phyloP scores from a whole-genome alignment of 2,888 invertebrate species.

The Galerucella nymphaeae region DNA sequence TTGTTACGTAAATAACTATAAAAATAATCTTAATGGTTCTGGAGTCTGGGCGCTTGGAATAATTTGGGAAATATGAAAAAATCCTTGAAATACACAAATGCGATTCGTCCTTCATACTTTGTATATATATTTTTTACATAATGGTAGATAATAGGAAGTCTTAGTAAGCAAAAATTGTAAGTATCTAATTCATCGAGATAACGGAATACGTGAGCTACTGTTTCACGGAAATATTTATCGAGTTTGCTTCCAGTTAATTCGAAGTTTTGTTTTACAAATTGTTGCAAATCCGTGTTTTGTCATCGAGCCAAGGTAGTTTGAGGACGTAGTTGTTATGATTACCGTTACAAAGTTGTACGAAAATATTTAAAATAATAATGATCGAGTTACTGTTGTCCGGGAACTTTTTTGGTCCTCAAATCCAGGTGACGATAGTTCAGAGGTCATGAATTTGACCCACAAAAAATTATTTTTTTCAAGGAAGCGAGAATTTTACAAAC shows the following conservation, averaged over 20 bases:
- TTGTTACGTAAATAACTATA: too few relatives aligned
- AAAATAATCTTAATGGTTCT: too few relatives aligned
- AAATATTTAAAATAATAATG: constrained; percentile 21
- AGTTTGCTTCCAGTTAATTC: constrained; percentile 31
- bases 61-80: too few relatives aligned
- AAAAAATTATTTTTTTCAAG: too few relatives aligned
- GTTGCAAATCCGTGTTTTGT: constrained; percentile 26
- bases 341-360: constrained; percentile 21
- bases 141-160: background rate
- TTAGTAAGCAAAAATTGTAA: background rate
- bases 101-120: background rate
- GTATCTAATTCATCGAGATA: constrained; percentile 8
- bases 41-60: too few relatives aligned
- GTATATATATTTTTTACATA: background rate
- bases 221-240: constrained; percentile 36
- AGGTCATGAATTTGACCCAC: too few relatives aligned
- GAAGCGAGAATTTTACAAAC: too few relatives aligned
- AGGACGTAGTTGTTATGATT: constrained; percentile 35
- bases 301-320: constrained; percentile 19
- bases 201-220: constrained; percentile 13
- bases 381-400: too few relatives aligned
- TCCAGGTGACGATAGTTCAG: too few relatives aligned
- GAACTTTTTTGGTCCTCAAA: too few relatives aligned
- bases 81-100: background rate
- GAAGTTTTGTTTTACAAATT: constrained; percentile 19